Evolutionary conservation across 2,113 vertebrate species (phyloP).

Genomic region (Leiothrix lutea): DNA sequence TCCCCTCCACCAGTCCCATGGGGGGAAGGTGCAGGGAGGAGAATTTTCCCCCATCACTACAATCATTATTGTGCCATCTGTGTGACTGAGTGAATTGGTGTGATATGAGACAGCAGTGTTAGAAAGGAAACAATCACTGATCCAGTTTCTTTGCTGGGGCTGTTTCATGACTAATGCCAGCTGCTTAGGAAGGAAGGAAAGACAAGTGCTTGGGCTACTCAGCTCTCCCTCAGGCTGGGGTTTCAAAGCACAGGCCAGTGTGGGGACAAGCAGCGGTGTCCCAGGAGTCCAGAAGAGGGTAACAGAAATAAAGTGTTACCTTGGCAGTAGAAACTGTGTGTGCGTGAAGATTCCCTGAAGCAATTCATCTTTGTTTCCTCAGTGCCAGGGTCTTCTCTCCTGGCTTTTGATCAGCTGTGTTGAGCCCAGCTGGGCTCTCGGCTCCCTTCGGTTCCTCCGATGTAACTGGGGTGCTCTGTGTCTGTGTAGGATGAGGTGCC

Average conservation of each 20-base stretch:
- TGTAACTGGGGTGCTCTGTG: rapidly evolving
- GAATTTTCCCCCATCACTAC: neutral
- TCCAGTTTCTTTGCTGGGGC: neutral
- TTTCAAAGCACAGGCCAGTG: neutral
- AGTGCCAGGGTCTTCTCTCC: neutral
- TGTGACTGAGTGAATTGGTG: neutral
- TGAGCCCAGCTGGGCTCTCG: rapidly evolving
- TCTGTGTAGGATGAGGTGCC: neutral
- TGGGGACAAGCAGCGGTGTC: neutral
- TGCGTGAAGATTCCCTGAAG: neutral
- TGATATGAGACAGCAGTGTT: rapidly evolving
- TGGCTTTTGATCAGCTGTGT: neutral
- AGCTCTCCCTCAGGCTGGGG: neutral
- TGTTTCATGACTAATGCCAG: rapidly evolving
- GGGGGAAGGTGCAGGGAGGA: neutral
- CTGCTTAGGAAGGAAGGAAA: neutral
- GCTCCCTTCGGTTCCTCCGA: neutral
- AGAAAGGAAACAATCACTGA: neutral
- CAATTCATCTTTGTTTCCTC: neutral
- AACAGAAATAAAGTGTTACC: neutral
- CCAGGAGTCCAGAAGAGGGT: neutral
- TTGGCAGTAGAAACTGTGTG: neutral
- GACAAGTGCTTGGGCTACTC: neutral
- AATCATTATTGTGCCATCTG: neutral
- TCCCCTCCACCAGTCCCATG: neutral